Base-by-base conservation (phyloP, 2,888 invertebrate species). In the Polyommatus icarus region DNA sequence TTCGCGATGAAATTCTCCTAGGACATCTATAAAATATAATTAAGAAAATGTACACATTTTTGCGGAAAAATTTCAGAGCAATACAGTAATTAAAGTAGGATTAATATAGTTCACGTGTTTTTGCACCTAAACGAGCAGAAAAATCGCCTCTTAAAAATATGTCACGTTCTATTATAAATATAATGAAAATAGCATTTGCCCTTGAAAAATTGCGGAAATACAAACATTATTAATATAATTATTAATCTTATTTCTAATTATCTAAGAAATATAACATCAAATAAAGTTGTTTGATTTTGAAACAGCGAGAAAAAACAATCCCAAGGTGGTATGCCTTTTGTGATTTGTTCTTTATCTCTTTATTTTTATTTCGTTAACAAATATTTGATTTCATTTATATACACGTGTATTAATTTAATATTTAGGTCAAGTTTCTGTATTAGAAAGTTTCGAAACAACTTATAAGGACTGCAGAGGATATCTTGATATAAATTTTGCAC, bases 1-100 rank as follows among this genome's bases (percentile, higher is more conserved):
- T 67, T 67, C 18, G 67, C 29, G 67, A 32, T 67, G 67, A 18
- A 67, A 67, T 67, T 29, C 67, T 67, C 67, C 18, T 29, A 32
- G 67, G 67, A 18, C 61, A 59, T 67, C 61, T 67, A 29, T 67
- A 67, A 61, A 61, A 61, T 24, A 61, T 24, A 67, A 67, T 67
- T 67, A 67, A 67, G 67, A 32, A 67, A 67, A 67, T 67, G 29
- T 32, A 67, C 15, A 15, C 18, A 54, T 5, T 54, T 67, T 67
- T 67, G 12, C 29, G 1, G 15, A 15, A 67, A 59, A 59, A 7
- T 32, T 61, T 61, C 61, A 61, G 61, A 24, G 67, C 5, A 29
- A 67, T 15, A 5, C 29, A 67, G 29, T 32, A 67, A 67, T 67
- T 10, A 7, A 29, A 15, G 15, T 15, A 32, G 29, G 15, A 32